Conservation (phyloP, 2,797 vertebrate species). For the Semotilus atromaculatus region DNA sequence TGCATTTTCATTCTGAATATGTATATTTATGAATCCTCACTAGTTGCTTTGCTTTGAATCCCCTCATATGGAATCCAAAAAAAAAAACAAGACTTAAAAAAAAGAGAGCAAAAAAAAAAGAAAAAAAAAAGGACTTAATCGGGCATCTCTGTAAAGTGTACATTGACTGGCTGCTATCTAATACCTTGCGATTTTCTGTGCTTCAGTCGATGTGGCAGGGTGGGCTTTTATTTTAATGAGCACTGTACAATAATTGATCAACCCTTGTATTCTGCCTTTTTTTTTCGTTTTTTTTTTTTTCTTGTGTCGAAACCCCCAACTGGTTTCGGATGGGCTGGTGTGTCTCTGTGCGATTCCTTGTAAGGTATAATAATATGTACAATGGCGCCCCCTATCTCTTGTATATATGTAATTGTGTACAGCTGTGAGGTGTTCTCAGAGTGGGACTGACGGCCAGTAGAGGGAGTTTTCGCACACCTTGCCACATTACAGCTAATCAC, state of each 20-base stretch:
- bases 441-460: conserved; percentile 98
- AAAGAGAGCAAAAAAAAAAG: conserved; percentile 58
- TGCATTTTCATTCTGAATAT: conserved; percentile 90
- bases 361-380: conserved; percentile 67
- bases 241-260: conserved; percentile 57
- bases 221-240: conserved; percentile 73
- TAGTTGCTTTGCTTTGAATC: conserved; percentile 96
- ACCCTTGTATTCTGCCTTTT: neutral
- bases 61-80: conserved; percentile 81
- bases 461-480: conserved; percentile 82
- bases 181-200: conserved; percentile 81
- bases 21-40: conserved; percentile 87
- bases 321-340: conserved; percentile 70
- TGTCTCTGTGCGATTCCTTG: conserved; percentile 71
- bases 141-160: conserved; percentile 85
- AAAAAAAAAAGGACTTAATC: conserved; percentile 70
- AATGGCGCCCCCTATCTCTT: conserved; percentile 69
- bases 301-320: conserved; percentile 33
- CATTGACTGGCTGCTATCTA: conserved; percentile 83
- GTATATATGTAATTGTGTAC: conserved; percentile 89
- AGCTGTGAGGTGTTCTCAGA: conserved; percentile 80
- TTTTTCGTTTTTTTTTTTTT: conserved; percentile 51
- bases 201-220: conserved; percentile 86
- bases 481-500: conserved; percentile 82
- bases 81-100: conserved; percentile 23